These are phyloP conservation scores for Leucoraja erinaceus DNA, from an alignment of 2,113 vertebrate species.

Conservation along the genomic window DNA sequence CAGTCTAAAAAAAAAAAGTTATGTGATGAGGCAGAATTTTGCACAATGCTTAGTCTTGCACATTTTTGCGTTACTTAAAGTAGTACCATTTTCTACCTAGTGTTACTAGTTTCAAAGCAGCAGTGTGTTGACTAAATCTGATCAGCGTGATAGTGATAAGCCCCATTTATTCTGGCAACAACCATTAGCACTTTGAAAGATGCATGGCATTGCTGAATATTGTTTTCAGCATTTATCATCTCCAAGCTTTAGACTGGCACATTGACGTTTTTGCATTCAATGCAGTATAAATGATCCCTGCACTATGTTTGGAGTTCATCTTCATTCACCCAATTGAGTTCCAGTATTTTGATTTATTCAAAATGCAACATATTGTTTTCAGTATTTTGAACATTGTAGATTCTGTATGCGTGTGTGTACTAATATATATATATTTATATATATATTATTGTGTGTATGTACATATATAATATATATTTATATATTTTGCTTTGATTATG, in stretches of 20 bases:
- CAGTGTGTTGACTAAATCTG: constrained; percentile 51
- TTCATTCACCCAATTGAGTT: constrained; percentile 26
- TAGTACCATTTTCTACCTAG: constrained; percentile 44
- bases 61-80: constrained; percentile 79
- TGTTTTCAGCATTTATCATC: constrained; percentile 36
- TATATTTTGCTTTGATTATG: constrained; percentile 87
- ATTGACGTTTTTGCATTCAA: constrained; percentile 37
- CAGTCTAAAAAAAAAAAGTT: constrained; percentile 86
- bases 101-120: constrained; percentile 55
- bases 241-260: constrained; percentile 32
- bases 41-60: constrained; percentile 93
- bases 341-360: constrained; percentile 32
- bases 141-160: constrained; percentile 56
- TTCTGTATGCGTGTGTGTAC: not conserved
- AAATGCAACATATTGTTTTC: constrained; percentile 36
- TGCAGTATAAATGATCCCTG: constrained; percentile 32
- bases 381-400: constrained; percentile 29
- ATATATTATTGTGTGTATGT: constrained; percentile 86
- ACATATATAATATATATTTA: constrained; percentile 98
- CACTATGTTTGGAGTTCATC: constrained; percentile 38
- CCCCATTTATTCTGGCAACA: constrained; percentile 62
- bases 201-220: constrained; percentile 63
- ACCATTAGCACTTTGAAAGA: constrained; percentile 82
- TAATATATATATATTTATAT: constrained; percentile 51
- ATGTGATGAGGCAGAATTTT: constrained; percentile 67